A percentile compares a stretch with the other conserved stretches of the same genome.
phyloP scores from a whole-genome alignment of 2,888 invertebrate species.

The Papilio elwesi region DNA sequence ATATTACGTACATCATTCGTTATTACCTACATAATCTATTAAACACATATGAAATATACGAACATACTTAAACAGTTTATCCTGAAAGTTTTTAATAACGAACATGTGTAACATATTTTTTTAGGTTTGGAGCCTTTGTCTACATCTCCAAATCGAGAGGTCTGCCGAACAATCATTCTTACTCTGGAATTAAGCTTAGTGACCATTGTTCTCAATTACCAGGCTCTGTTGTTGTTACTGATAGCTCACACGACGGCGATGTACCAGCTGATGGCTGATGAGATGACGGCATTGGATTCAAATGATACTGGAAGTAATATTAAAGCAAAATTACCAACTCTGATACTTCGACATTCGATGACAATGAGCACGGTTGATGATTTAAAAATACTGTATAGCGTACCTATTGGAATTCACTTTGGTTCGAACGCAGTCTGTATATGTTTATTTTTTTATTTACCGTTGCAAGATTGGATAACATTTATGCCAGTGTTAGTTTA shows the following conservation, averaged over 20 bases:
- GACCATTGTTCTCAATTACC: conserved; percentile 62
- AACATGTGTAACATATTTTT: conserved; percentile 40
- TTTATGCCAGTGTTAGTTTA: conserved; percentile 66
- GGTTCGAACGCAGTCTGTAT: conserved; percentile 67
- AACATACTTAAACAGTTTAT: too few species aligned
- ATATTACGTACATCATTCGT: too few species aligned
- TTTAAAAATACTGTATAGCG: conserved; percentile 63
- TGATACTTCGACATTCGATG: conserved; percentile 60
- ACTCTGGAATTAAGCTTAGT: conserved; percentile 59
- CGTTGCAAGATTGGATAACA: conserved; percentile 60
- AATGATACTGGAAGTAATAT: conserved; percentile 51
- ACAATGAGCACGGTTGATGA: conserved; percentile 57
- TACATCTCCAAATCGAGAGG: conserved; percentile 58
- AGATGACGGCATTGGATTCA: conserved; percentile 57
- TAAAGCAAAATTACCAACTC: conserved; percentile 52
- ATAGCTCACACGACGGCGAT: conserved; percentile 68
- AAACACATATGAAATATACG: too few species aligned
- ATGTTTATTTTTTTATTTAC: conserved; percentile 64
- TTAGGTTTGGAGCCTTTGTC: conserved; percentile 66
- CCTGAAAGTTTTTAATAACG: not conserved
- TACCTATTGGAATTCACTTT: conserved; percentile 71
- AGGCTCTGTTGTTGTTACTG: conserved; percentile 63
- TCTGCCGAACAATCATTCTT: conserved; percentile 58
- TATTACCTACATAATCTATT: too few species aligned
- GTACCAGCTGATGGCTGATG: conserved; percentile 64